Evolutionary conservation across 2,797 vertebrate genomes (phyloP), one percentile per base, ranked within the genome.

Genomic region (Cyclura pinguis): DNA sequence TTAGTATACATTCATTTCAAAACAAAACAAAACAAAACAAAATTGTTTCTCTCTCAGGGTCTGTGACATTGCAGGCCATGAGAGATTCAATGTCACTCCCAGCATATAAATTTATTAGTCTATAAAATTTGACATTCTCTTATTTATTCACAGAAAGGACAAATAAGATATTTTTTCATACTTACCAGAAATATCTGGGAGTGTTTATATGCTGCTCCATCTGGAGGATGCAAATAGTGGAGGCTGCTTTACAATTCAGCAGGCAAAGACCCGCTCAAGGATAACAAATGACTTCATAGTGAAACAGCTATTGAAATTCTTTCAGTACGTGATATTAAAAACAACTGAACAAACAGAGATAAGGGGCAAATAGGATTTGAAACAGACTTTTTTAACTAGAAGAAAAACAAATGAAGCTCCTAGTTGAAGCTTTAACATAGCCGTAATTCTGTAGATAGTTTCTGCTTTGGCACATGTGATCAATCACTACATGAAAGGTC

Each of bases 281-380:
- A 99, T 99, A 99, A 99, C 98, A 99, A 99, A 99, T 99, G 99
- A 99, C 98, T 99, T 99, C 99, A 99, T 99, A 98, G 98, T 98
- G 98, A 98, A 99, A 98, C 98, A 98, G 98, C 99, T 98, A 99
- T 99, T 99, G 98, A 99, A 99, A 99, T 99, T 99, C 98, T 98
- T 99, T 99, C 98, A 98, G 98, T 98, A 98, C 98, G 98, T 99
- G 98, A 99, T 98, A 99, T 99, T 99, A 99, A 99, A 99, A 99
- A 99, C 99, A 99, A 99, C 99, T 99, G 99, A 99, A 98, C 98
- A 99, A 99, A 99, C 98, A 99, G 98, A 99, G 99, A 99, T 99
- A 99, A 99, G 99, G 97, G 98, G 98, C 98, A 98, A 98, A 98
- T 98, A 98, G 98, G 98, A 98, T 99, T 99, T 98, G 98, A 99